A percentile compares a stretch with the other conserved stretches of the same genome.
These are phyloP conservation scores for Antheraea yamamai DNA, from an alignment of 2,888 invertebrate species.

Conservation along the genomic window DNA sequence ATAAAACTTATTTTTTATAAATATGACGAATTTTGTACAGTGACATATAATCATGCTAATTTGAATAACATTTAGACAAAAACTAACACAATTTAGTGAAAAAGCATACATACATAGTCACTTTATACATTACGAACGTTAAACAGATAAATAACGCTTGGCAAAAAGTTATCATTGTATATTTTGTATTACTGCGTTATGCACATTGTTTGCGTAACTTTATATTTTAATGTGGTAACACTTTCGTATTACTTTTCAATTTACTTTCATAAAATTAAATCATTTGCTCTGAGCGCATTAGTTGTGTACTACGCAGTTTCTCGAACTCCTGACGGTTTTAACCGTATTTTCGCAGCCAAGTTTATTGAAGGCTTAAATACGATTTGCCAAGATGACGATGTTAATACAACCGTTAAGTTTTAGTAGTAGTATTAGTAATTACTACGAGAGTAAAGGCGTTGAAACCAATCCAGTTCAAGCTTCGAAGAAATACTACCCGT, in stretches of 20 bases:
- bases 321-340: constrained; percentile 55
- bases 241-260: neutral
- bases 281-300: constrained; percentile 42
- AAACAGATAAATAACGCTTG: neutral
- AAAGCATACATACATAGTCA: too few species aligned
- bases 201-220: neutral
- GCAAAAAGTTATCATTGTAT: neutral
- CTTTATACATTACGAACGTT: neutral
- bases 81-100: too few species aligned
- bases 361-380: constrained; percentile 75
- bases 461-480: constrained; percentile 52
- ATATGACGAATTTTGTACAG: too few species aligned
- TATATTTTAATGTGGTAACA: constrained; percentile 15
- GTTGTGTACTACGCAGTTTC: constrained; percentile 58
- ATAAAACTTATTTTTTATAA: too few species aligned
- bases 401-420: constrained; percentile 79
- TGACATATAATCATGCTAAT: too few species aligned
- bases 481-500: constrained; percentile 60
- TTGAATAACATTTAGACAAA: too few species aligned
- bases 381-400: constrained; percentile 78
- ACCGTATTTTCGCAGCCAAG: constrained; percentile 69
- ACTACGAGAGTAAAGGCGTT: constrained; percentile 60
- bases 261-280: constrained; percentile 30
- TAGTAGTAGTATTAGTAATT: constrained; percentile 81
- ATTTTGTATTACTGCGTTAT: neutral